Evolutionary conservation across 2,888 invertebrate genomes (phyloP).

Genomic region (Rugalucina vietnamica): DNA sequence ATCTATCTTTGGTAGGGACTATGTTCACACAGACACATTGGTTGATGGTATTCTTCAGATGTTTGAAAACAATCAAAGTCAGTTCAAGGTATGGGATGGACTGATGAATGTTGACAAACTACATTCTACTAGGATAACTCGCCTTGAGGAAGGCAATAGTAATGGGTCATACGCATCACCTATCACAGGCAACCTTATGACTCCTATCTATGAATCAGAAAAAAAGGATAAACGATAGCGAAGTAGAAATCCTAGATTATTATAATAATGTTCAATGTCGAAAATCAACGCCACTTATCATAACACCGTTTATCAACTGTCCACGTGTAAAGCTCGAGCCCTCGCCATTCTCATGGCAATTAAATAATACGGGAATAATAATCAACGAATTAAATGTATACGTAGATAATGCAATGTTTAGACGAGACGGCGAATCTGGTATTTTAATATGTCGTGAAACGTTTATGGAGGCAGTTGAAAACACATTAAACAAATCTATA

Average conservation of each 20-base stretch:
- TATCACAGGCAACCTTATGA: not conserved
- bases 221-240: no score
- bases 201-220: not conserved
- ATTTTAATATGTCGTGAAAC: not conserved
- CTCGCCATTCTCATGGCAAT: not conserved
- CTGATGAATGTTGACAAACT: no score
- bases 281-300: not conserved
- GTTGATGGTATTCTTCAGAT: no score
- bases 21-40: no score
- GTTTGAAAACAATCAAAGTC: no score
- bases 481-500: not conserved
- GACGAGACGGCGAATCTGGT: not conserved
- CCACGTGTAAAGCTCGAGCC: constrained; percentile 5
- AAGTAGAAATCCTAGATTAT: not conserved
- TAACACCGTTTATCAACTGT: not conserved
- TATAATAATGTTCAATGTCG: no score
- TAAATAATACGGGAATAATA: constrained; percentile 10
- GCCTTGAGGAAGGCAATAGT: no score
- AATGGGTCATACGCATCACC: not conserved
- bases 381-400: not conserved
- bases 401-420: not conserved
- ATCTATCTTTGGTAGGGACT: no score
- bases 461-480: not conserved
- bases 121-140: no score
- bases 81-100: no score